Evolutionary conservation across 1,140 invertebrate genomes (phyloP), one percentile per base, ranked within the genome.

Genomic region (Helicoverpa zea): DNA sequence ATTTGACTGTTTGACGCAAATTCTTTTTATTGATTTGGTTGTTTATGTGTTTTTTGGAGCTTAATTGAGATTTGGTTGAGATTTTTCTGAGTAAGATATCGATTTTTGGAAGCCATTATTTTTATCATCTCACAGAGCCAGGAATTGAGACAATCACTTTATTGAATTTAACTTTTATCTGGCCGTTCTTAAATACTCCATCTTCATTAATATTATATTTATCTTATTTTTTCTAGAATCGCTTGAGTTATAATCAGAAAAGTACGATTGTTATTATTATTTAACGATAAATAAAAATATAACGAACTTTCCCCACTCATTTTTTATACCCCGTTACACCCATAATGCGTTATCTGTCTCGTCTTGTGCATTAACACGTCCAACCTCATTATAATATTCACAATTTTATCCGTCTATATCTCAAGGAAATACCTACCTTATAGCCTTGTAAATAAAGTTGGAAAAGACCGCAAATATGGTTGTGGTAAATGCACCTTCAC

Each of bases 361-460:
- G 86, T 85, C 86, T 88, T 74, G 86, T 88, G 84, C 89, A 92
- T 92, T 91, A 91, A 92, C 90, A 92, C 89, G 89, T 90, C 88
- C 87, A 87, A 86, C 83, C 90, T 91, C 89, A 92, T 92, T 92
- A 92, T 87, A 90, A 90, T 87, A 86, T n/a, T 14, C 54, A 56
- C 61, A 47, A 56, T 23, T n/a, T 70, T 64, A 87, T 59, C 58
- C 43, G 13, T 12, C 47, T 29, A 9, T 43, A 14, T 23, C 9
- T 2, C 52, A 79, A 58, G 23, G 30, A 58, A 79, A 68, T 70
- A 47, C 47, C 29, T 47, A n/a, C 43, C 29, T 43, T 79, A 68
- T 29, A 0, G 1, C 30, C 13, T 14, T 54, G 2, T 2, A 3
- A 2, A 35, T 85, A 81, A 75, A 58, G 30, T 73, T 75, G n/a